These are phyloP conservation scores for Neodiprion lecontei DNA, from an alignment of 1,140 invertebrate species.

Conservation along the genomic window DNA sequence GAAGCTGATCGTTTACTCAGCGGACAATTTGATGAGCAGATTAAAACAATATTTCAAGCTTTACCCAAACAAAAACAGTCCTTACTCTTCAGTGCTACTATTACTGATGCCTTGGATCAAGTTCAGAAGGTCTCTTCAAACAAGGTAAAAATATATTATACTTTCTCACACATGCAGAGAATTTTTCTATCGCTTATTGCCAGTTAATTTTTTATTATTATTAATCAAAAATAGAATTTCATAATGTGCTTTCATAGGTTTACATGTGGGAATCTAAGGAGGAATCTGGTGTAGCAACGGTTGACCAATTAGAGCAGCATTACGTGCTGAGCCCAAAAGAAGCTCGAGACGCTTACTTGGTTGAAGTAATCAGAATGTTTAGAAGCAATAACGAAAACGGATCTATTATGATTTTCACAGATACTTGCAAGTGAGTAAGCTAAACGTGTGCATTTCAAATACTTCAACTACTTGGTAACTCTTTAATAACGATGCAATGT, in stretches of 20 bases:
- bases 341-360: constrained; percentile 92
- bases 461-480: background rate
- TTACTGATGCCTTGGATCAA: constrained; percentile 84
- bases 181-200: background rate
- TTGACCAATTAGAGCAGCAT: constrained; percentile 86
- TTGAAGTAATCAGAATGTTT: constrained; percentile 86
- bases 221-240: constrained; percentile 38
- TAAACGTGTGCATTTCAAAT: constrained; percentile 7
- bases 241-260: constrained; percentile 46
- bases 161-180: background rate
- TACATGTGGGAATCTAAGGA: constrained; percentile 73
- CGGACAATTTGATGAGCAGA: constrained; percentile 80
- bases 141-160: constrained; percentile 49
- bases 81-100: constrained; percentile 95
- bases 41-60: constrained; percentile 82
- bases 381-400: constrained; percentile 73
- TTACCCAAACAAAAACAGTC: constrained; percentile 85
- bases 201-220: constrained; percentile 27
- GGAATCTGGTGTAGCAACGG: constrained; percentile 75
- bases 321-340: constrained; percentile 90
- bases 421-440: constrained; percentile 86
- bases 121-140: constrained; percentile 71
- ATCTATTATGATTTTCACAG: constrained; percentile 92
- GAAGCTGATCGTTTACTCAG: constrained; percentile 91
- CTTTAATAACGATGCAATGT: constrained; percentile 18